phyloP scores from a whole-genome alignment of 2,888 invertebrate genomes.

The Limnephilus marmoratus region DNA sequence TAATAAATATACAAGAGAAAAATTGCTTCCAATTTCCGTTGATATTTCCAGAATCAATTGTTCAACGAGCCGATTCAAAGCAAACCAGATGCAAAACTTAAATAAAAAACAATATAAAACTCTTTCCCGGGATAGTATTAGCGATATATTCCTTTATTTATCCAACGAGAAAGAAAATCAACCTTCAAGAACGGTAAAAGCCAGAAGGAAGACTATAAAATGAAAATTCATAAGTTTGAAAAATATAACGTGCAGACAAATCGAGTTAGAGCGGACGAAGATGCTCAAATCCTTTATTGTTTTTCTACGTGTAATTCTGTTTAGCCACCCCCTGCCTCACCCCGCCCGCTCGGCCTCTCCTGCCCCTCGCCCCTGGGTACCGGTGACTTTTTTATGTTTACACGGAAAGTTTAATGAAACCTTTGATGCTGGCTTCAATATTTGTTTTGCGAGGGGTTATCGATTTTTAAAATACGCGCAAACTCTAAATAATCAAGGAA shows the following conservation, averaged over 20 bases:
- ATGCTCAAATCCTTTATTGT: conserved; percentile 39
- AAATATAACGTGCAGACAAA: conserved; percentile 45
- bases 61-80: conserved; percentile 20
- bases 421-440: background rate
- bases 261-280: conserved; percentile 46
- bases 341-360: background rate
- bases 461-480: background rate
- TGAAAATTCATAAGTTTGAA: conserved; percentile 51
- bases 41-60: conserved; percentile 26
- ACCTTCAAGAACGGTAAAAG: conserved; percentile 12
- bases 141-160: conserved; percentile 40
- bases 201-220: conserved; percentile 43
- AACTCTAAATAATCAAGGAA: background rate
- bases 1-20: conserved; percentile 36
- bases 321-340: background rate
- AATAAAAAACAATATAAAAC: conserved; percentile 10
- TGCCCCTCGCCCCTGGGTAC: background rate
- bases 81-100: conserved; percentile 7
- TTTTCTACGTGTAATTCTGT: conserved; percentile 39
- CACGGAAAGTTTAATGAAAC: background rate
- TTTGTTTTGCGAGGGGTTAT: background rate
- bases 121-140: conserved; percentile 27
- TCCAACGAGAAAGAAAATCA: conserved; percentile 29
- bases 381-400: background rate
- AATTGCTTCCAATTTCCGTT: conserved; percentile 33